Conservation (phyloP, 53 echinoderm and acorn worm species). For the Actinopyga echinites region DNA sequence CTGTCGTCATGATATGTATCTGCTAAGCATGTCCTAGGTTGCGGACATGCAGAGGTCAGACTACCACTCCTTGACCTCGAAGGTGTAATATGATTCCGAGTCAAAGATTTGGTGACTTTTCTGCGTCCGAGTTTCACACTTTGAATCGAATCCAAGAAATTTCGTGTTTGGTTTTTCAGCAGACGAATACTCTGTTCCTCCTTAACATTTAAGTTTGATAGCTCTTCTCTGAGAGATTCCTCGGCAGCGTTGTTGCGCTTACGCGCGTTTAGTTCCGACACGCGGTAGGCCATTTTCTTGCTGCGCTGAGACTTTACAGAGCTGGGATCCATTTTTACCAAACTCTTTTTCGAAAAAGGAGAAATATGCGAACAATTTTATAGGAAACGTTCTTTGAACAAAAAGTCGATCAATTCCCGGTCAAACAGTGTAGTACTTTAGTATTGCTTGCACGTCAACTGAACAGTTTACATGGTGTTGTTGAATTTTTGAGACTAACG, state of each 20-base stretch:
- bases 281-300: neutral
- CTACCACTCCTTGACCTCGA: constrained; percentile 11
- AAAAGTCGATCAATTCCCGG: too few relatives aligned
- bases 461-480: too few relatives aligned
- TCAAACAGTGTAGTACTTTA: too few relatives aligned
- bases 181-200: neutral
- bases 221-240: neutral
- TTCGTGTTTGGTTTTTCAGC: neutral
- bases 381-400: too few relatives aligned
- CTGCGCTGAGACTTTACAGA: neutral
- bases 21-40: constrained; percentile 10
- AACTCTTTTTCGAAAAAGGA: too few relatives aligned
- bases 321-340: neutral
- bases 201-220: neutral
- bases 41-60: neutral
- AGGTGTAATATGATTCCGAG: neutral
- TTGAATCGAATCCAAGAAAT: constrained; percentile 18
- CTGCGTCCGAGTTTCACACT: constrained; percentile 23
- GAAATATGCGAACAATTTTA: too few relatives aligned
- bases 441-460: too few relatives aligned
- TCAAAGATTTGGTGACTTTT: constrained; percentile 3
- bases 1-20: neutral
- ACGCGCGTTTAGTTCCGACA: neutral
- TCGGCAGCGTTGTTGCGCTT: constrained; percentile 8
- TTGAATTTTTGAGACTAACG: too few relatives aligned